A percentile compares a stretch with the other conserved stretches of the same genome.
phyloP scores from a whole-genome alignment of 2,888 invertebrate species.

The Mythimna vitellina region DNA sequence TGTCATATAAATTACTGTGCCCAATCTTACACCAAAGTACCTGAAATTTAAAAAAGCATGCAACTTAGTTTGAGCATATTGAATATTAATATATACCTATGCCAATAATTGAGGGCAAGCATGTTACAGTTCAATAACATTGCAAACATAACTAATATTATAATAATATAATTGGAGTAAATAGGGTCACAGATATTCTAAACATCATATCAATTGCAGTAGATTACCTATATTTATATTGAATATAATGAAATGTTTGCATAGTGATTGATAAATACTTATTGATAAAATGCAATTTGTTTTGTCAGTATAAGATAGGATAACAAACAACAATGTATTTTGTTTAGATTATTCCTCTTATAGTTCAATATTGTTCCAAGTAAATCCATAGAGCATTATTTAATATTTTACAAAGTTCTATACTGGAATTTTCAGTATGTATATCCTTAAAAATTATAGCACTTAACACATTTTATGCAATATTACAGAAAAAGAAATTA shows the following conservation, averaged over 20 bases:
- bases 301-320: conserved; percentile 16
- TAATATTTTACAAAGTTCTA: neutral
- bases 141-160: conserved; percentile 24
- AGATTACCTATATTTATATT: conserved; percentile 37
- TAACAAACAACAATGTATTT: conserved; percentile 1
- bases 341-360: neutral
- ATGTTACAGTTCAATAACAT: conserved; percentile 20
- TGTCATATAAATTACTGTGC: conserved; percentile 97
- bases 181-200: conserved; percentile 65
- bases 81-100: neutral
- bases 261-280: conserved; percentile 43
- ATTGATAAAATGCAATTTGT: conserved; percentile 46
- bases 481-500: too few species aligned
- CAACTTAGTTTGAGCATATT: neutral
- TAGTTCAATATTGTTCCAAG: neutral
- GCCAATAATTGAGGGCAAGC: neutral
- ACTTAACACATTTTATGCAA: too few species aligned
- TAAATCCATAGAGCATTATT: neutral
- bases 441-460: too few species aligned
- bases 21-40: conserved; percentile 97
- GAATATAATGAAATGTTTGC: conserved; percentile 34
- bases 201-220: conserved; percentile 59
- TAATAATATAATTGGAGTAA: conserved; percentile 41
- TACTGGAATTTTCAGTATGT: too few species aligned
- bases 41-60: conserved; percentile 84